A percentile compares a stretch with the other conserved stretches of the same genome.
Conservation (phyloP, 1,140 invertebrate species). For the Temnothorax nylanderi region DNA sequence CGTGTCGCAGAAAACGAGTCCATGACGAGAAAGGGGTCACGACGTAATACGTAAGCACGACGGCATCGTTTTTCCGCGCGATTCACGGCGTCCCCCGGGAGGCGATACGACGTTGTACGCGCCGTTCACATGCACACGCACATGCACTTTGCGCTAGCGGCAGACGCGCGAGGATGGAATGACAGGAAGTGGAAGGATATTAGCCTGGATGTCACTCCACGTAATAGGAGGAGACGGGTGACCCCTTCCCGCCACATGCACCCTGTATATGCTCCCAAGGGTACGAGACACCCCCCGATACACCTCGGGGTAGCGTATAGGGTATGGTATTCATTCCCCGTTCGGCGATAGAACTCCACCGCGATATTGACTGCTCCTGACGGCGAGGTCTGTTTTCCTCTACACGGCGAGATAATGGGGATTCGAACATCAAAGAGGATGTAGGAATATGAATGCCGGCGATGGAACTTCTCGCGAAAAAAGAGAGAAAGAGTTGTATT, state of each 20-base stretch:
- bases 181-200: slow-evolving; percentile 82
- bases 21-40: background rate
- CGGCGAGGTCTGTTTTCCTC: slow-evolving; percentile 51
- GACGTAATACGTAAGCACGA: slow-evolving; percentile 55
- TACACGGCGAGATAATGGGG: slow-evolving; percentile 31
- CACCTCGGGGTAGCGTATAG: slow-evolving; percentile 48
- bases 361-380: slow-evolving; percentile 64
- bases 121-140: slow-evolving; percentile 25
- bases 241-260: slow-evolving; percentile 52
- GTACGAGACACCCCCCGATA: slow-evolving; percentile 66
- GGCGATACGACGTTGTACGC: background rate
- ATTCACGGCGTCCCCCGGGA: slow-evolving; percentile 48
- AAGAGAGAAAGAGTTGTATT: background rate
- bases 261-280: slow-evolving; percentile 63
- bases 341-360: slow-evolving; percentile 62
- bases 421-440: slow-evolving; percentile 40
- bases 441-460: background rate
- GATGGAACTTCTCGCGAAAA: background rate
- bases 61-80: slow-evolving; percentile 65
- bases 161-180: slow-evolving; percentile 72
- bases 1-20: background rate
- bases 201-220: slow-evolving; percentile 79
- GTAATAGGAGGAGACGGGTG: slow-evolving; percentile 73
- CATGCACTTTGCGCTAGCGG: slow-evolving; percentile 28
- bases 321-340: slow-evolving; percentile 52